phyloP scores from a whole-genome alignment of 2,797 vertebrate genomes.

The Petrocephalus schoutedeni region DNA sequence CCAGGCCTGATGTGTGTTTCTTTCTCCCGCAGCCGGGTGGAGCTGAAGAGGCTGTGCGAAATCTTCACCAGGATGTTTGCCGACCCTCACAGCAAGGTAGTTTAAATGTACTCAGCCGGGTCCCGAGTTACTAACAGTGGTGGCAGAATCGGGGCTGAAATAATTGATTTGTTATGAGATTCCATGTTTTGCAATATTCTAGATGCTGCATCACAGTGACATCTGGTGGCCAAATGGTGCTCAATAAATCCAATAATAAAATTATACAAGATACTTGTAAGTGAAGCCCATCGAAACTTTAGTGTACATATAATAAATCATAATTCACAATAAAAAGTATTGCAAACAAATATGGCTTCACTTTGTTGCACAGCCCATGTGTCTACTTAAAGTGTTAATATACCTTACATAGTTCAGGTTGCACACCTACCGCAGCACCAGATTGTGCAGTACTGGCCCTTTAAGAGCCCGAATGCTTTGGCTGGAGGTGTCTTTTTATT shows the following conservation, averaged over 20 bases:
- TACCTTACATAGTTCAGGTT: neutral
- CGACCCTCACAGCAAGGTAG: slow-evolving; percentile 98
- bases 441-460: no score
- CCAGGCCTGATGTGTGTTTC: neutral
- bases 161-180: neutral
- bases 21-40: slow-evolving; percentile 75
- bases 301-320: neutral
- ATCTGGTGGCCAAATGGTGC: neutral
- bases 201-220: neutral
- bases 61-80: slow-evolving; percentile 99
- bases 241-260: neutral
- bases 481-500: neutral
- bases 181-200: neutral
- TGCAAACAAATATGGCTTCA: neutral
- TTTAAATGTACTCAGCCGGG: slow-evolving; percentile 12
- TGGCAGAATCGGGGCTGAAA: neutral
- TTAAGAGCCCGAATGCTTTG: neutral
- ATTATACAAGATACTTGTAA: neutral
- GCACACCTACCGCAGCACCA: neutral
- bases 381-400: no score
- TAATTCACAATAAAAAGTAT: neutral
- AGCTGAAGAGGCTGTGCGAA: slow-evolving; percentile 95
- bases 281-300: neutral
- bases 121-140: slow-evolving; percentile 16
- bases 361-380: neutral